Percentiles rank a stretch among this genome's conserved stretches.
Evolutionary conservation across 1,140 invertebrate genomes (phyloP).

Genomic region (Saccostrea cuccullata): DNA sequence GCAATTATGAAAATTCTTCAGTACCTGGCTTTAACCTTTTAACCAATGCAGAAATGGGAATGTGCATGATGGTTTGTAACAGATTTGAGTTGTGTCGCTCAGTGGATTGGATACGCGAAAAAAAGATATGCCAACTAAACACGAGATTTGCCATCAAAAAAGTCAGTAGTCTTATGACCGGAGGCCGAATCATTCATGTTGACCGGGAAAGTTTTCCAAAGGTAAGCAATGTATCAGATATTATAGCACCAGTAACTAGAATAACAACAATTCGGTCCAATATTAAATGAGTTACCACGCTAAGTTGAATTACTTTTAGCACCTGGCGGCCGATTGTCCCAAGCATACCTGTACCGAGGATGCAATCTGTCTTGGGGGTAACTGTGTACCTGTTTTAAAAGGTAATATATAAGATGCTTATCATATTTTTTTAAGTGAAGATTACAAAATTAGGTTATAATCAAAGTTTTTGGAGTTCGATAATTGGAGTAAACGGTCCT

Average conservation of each 20-base stretch:
- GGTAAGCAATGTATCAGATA: background rate
- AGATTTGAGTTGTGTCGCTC: background rate
- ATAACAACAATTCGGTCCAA: background rate
- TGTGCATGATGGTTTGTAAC: too few species aligned
- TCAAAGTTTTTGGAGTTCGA: too few species aligned
- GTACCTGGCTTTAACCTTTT: background rate
- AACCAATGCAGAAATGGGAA: background rate
- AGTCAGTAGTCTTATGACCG: background rate
- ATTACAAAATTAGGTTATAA: too few species aligned
- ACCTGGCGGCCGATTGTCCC: background rate
- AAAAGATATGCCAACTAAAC: background rate
- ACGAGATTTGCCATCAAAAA: background rate
- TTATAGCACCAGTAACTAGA: background rate
- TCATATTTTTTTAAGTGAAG: too few species aligned
- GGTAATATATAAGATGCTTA: background rate
- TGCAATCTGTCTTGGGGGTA: background rate
- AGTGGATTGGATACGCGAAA: background rate
- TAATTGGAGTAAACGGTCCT: too few species aligned
- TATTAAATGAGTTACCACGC: background rate
- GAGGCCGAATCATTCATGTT: background rate
- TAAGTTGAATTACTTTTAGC: background rate
- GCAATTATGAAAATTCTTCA: background rate
- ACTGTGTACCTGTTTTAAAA: background rate
- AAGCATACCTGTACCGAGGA: background rate
- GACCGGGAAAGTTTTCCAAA: background rate